These are phyloP conservation scores for Limnephilus marmoratus DNA, from an alignment of 2,888 invertebrate genomes.

Conservation along the genomic window DNA sequence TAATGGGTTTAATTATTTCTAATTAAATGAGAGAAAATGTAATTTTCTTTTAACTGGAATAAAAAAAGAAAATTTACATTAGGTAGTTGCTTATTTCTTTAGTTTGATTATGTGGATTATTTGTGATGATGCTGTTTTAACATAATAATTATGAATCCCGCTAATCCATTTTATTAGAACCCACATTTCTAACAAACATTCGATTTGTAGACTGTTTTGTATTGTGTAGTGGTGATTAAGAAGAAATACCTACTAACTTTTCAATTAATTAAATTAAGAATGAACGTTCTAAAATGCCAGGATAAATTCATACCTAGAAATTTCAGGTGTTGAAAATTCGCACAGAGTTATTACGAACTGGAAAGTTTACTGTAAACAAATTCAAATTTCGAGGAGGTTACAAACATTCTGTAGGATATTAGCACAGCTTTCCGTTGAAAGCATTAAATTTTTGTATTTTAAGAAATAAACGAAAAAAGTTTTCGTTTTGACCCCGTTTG, in stretches of 20 bases:
- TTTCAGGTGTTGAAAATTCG: background rate
- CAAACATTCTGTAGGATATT: background rate
- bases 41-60: too few species aligned
- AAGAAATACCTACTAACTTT: too few species aligned
- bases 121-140: too few species aligned
- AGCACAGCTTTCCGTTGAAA: background rate
- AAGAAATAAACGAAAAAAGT: background rate
- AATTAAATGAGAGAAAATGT: too few species aligned
- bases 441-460: background rate
- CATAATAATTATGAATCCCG: too few species aligned
- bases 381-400: background rate
- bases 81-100: background rate
- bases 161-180: too few species aligned
- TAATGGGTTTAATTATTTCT: too few species aligned
- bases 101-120: background rate
- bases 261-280: too few species aligned
- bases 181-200: too few species aligned
- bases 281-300: background rate
- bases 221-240: too few species aligned
- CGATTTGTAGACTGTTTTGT: too few species aligned
- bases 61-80: background rate
- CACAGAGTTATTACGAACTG: background rate
- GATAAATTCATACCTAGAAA: background rate
- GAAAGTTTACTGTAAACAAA: background rate
- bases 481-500: background rate